These are phyloP conservation scores for Eupelmus urozonus DNA, from an alignment of 2,888 invertebrate species.

Conservation along the genomic window DNA sequence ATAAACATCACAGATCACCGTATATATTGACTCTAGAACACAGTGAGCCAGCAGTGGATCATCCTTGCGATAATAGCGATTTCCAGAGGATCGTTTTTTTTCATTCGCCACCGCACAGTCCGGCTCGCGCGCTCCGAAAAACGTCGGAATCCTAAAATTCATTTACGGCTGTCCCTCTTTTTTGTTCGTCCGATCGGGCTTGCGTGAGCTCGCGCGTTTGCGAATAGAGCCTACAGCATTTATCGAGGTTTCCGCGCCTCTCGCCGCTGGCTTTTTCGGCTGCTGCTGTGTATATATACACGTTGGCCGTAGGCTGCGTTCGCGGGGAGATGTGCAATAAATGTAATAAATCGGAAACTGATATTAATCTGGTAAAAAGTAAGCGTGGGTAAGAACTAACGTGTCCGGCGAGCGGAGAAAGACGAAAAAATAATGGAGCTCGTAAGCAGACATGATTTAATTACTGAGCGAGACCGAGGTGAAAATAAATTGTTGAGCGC, in stretches of 20 bases:
- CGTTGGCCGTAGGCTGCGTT: neutral
- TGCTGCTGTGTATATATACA: neutral
- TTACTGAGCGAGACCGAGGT: neutral
- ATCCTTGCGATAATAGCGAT: neutral
- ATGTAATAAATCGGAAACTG: conserved; percentile 38
- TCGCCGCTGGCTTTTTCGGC: neutral
- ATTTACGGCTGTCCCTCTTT: conserved; percentile 12
- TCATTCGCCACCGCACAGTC: neutral
- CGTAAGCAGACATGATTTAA: neutral
- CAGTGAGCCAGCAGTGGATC: neutral
- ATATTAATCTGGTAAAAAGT: conserved; percentile 18
- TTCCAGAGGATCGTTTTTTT: neutral
- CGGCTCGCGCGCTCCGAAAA: neutral
- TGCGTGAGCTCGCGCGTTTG: neutral
- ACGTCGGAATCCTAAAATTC: conserved; percentile 19
- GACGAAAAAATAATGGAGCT: neutral
- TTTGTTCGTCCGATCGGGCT: neutral
- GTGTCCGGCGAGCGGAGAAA: conserved; percentile 3
- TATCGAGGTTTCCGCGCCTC: neutral
- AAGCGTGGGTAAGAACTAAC: neutral
- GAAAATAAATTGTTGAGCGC: neutral
- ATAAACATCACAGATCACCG: neutral
- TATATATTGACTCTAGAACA: too few relatives aligned
- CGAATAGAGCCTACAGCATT: conserved; percentile 8
- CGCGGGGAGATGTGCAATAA: neutral